Conservation (phyloP, 2,113 vertebrate genomes). For the Psittacus erithacus region DNA sequence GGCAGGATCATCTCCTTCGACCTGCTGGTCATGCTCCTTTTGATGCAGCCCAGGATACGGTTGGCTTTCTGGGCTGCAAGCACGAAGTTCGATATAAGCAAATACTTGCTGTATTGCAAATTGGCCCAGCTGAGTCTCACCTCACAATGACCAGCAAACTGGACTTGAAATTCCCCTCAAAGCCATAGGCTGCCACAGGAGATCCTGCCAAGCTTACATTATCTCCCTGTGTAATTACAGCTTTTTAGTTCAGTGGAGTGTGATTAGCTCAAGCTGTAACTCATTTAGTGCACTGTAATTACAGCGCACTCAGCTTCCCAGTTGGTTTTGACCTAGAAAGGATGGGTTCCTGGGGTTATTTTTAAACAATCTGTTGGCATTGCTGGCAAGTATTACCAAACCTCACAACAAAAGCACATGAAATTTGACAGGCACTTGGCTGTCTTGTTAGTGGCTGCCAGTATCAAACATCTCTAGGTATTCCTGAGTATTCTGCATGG, state of each 20-base stretch:
- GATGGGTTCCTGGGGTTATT: constrained; percentile 40
- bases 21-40: no score
- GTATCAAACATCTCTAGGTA: neutral
- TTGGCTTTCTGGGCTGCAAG: no score
- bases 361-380: constrained; percentile 38
- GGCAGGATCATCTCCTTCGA: no score
- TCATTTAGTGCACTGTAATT: constrained; percentile 71
- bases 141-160: neutral
- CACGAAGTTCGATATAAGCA: no score
- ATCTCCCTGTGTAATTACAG: constrained; percentile 72
- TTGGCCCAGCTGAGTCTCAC: neutral
- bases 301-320: constrained; percentile 46
- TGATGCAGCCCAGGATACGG: no score
- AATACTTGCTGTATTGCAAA: neutral
- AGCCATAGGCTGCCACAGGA: constrained; percentile 10
- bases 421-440: neutral
- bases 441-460: neutral
- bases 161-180: constrained; percentile 10
- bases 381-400: neutral
- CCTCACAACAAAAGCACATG: constrained; percentile 20
- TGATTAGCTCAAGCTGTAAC: constrained; percentile 75
- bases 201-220: constrained; percentile 60
- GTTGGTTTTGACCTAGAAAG: constrained; percentile 63
- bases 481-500: neutral
- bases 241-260: constrained; percentile 64